Evolutionary conservation across 1,140 invertebrate genomes (phyloP), one percentile per base, ranked within the genome.

Genomic region (Temnothorax longispinosus): DNA sequence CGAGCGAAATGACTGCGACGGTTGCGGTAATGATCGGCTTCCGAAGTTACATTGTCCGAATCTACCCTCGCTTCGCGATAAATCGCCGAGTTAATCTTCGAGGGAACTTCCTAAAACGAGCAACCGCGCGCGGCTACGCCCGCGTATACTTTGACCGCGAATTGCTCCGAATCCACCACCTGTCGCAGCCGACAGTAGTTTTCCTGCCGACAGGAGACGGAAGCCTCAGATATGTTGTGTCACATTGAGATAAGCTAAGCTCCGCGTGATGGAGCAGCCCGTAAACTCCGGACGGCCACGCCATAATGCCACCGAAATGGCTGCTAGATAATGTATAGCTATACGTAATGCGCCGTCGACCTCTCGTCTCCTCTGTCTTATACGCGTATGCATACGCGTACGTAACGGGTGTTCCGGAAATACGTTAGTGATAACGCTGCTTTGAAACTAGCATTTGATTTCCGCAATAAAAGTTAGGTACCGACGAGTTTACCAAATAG

Each of bases 191-290:
- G 92, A 92, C 92, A 93, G 91, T 93, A 93, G 91, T 93, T 94
- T 90, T 75, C 81, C 91, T 60, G 71, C 56, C 78, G 87, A 67
- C 72, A 87, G 58, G 89, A 93, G 91, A 94, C 93, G 92, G 91
- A 94, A 94, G 93, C 91, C 91, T 93, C 92, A 93, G 94, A 94
- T 95, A 95, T 92, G 94, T 94, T 94, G 92, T 87, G 90, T 91
- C 92, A 93, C 93, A 94, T 93, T 93, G 91, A 94, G 94, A 95
- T 95, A 95, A 95, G 94, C 94, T 94, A 94, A 94, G 93, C 94
- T 94, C 92, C 91, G 85, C 91, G 91, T 92, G 94, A 95, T 94
- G 93, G 92, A 95, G 92, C 94, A 91, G 92, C 92, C 93, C 92
- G 94, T 95, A 94, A 95, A 95, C 92, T 94, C 91, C 80, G 90